Evolutionary conservation across 2,113 vertebrate species (phyloP).

Genomic region (Catharus bicknelli): DNA sequence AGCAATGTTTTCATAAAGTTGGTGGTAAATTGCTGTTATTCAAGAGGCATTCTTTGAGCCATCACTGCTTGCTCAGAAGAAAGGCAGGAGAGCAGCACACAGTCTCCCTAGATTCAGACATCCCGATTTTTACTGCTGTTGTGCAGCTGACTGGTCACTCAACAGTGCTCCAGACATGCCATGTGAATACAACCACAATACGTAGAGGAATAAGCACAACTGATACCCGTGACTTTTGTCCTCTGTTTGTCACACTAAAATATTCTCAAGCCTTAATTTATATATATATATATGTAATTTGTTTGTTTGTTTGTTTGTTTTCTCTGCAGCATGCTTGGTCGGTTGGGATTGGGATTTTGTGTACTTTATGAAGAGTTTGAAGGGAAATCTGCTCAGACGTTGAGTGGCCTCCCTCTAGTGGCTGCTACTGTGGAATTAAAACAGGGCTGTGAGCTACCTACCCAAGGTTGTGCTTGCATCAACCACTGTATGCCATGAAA

Average conservation of each 20-base stretch:
- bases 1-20: background rate
- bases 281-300: background rate
- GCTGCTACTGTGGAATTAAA: background rate
- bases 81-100: background rate
- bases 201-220: background rate
- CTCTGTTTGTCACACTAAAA: background rate
- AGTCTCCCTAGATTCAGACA: background rate
- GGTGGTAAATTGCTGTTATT: background rate
- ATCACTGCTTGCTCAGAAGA: background rate
- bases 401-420: constrained; percentile 37
- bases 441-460: background rate
- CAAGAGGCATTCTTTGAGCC: background rate
- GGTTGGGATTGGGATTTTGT: background rate
- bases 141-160: background rate
- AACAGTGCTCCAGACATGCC: background rate
- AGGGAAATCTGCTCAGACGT: background rate
- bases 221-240: fast-evolving
- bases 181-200: fast-evolving
- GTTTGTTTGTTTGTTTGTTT: background rate
- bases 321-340: fast-evolving
- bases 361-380: background rate
- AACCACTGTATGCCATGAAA: background rate
- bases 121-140: background rate
- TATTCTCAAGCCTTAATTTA: background rate
- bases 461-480: background rate